phyloP scores from a whole-genome alignment of 2,113 vertebrate species.

The Phasianus colchicus region DNA sequence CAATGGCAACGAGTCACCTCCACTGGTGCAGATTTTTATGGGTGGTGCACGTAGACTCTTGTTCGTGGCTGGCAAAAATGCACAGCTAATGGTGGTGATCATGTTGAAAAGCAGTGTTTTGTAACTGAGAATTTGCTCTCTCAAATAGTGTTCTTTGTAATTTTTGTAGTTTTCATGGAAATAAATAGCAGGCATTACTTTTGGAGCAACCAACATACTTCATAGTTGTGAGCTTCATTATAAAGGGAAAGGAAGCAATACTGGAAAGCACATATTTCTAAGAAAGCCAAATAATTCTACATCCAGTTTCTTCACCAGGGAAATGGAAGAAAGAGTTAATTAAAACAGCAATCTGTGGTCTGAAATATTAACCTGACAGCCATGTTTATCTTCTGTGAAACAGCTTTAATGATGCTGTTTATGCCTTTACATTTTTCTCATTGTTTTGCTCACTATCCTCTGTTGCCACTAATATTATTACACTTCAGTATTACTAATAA shows the following conservation, averaged over 20 bases:
- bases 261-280: neutral
- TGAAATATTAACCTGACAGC: constrained; percentile 9
- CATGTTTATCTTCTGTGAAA: neutral
- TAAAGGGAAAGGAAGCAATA: neutral
- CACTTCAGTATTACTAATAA: constrained; percentile 14
- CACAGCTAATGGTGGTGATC: too few species aligned
- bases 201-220: too few species aligned
- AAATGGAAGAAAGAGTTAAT: constrained; percentile 16
- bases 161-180: too few species aligned
- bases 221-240: neutral
- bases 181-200: too few species aligned
- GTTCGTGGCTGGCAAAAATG: too few species aligned
- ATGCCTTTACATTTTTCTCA: neutral
- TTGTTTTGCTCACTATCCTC: constrained; percentile 16
- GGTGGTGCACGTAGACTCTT: too few species aligned
- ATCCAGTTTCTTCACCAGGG: neutral
- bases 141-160: too few species aligned
- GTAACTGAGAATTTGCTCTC: too few species aligned
- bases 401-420: constrained; percentile 12
- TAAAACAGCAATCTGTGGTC: neutral
- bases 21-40: too few species aligned
- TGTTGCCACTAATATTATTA: constrained; percentile 14
- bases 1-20: too few species aligned
- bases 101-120: too few species aligned
- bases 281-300: neutral